Conservation (phyloP, 2,888 invertebrate species). For the Seira musarum region DNA sequence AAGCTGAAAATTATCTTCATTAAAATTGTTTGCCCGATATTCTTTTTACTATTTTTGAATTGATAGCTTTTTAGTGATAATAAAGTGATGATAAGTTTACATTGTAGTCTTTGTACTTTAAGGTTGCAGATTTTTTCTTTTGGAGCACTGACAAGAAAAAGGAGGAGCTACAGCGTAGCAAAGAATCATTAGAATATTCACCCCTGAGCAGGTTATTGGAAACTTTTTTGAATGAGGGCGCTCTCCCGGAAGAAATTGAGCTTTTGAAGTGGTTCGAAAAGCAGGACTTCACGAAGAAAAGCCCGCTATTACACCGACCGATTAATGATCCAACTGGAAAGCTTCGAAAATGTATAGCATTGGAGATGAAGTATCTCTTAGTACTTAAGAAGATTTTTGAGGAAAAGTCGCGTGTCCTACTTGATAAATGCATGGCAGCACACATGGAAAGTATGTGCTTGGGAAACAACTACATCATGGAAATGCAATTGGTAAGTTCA, state of each 20-base stretch:
- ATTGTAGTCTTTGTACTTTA: too few species aligned
- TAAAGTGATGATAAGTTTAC: too few species aligned
- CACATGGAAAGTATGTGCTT: background rate
- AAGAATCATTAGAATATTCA: background rate
- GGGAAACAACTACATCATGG: background rate
- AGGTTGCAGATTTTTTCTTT: constrained; percentile 8
- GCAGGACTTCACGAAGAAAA: background rate
- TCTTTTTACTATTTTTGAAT: background rate
- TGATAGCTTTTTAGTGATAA: too few species aligned
- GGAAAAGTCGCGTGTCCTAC: background rate
- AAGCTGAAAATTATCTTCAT: too few species aligned
- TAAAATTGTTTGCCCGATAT: too few species aligned
- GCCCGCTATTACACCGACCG: constrained; percentile 20
- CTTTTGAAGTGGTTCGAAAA: constrained; percentile 10
- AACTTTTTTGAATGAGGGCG: background rate
- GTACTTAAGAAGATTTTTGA: background rate
- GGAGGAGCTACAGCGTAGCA: background rate
- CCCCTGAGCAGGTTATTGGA: background rate
- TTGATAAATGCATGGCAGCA: background rate
- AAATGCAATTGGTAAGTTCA: background rate
- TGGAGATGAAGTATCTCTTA: constrained; percentile 27
- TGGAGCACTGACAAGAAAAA: background rate
- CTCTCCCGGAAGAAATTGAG: background rate
- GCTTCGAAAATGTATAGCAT: constrained; percentile 16
- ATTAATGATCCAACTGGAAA: background rate